Conservation (phyloP, 2,113 vertebrate genomes). For the Bettongia penicillata region DNA sequence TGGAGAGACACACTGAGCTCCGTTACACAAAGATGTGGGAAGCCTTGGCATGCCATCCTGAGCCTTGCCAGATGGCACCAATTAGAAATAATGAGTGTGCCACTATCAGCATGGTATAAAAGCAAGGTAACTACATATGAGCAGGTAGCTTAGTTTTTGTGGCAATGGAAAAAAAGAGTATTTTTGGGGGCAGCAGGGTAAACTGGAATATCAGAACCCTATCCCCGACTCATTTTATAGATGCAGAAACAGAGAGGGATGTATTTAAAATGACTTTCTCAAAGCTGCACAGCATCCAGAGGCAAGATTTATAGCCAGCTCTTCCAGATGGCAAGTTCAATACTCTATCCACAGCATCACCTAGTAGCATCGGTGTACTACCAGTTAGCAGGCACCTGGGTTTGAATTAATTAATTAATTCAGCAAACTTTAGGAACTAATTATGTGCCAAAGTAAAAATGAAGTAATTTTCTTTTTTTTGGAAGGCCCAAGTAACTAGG, state of each 20-base stretch:
- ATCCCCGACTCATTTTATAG: background rate
- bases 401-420: background rate
- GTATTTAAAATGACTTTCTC: background rate
- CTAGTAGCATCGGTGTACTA: background rate
- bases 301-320: background rate
- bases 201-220: background rate
- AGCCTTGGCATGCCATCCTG: background rate
- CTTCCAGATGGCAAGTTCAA: background rate
- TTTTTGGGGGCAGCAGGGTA: background rate
- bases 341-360: background rate
- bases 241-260: background rate
- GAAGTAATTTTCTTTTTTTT: background rate
- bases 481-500: background rate
- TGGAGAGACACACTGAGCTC: fast-evolving
- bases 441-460: background rate
- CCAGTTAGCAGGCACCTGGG: background rate
- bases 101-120: background rate
- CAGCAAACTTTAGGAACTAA: background rate
- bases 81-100: background rate
- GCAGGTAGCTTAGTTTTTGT: background rate
- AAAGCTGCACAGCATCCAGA: background rate
- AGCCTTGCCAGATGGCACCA: background rate
- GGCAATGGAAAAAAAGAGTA: background rate
- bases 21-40: background rate
- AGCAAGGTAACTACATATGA: background rate